Percentiles rank a stretch among this genome's conserved stretches.
phyloP scores from a whole-genome alignment of 1,140 invertebrate genomes.

The Drosophila busckii region DNA sequence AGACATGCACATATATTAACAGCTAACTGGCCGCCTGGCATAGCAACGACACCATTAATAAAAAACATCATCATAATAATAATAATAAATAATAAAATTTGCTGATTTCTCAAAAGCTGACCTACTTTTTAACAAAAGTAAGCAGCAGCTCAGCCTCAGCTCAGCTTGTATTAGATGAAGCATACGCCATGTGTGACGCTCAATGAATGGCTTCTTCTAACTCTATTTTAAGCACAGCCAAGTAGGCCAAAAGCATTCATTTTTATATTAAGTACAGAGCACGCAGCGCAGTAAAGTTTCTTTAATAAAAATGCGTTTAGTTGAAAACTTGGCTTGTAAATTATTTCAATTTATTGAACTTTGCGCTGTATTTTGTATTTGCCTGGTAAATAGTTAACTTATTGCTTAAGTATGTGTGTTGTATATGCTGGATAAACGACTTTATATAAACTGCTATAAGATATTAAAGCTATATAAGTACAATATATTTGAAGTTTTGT shows the following conservation, averaged over 20 bases:
- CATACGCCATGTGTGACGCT: too few species aligned
- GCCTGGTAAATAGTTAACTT: constrained; percentile 63
- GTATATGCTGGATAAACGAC: constrained; percentile 21
- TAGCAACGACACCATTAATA: constrained; percentile 46
- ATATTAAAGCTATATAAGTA: constrained; percentile 11
- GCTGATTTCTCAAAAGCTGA: constrained; percentile 62
- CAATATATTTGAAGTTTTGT: constrained; percentile 17
- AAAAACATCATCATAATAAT: constrained; percentile 8
- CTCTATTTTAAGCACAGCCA: too few species aligned
- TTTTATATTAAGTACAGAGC: too few species aligned
- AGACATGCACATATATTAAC: too few species aligned
- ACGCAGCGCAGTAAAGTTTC: too few species aligned
- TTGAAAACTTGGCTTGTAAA: too few species aligned
- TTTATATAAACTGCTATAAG: constrained; percentile 6
- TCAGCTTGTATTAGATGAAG: too few species aligned
- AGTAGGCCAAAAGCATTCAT: too few species aligned
- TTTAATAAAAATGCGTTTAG: too few species aligned
- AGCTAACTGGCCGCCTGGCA: too few species aligned
- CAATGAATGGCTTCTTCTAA: too few species aligned
- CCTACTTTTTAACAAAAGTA: constrained; percentile 58
- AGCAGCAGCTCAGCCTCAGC: background rate
- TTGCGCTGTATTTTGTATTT: constrained; percentile 30
- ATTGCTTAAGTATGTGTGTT: constrained; percentile 37
- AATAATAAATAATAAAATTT: constrained; percentile 9
- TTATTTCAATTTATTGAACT: constrained; percentile 72